Base-by-base conservation (phyloP, 2,888 invertebrate species). In the Plagodis dolabraria region DNA sequence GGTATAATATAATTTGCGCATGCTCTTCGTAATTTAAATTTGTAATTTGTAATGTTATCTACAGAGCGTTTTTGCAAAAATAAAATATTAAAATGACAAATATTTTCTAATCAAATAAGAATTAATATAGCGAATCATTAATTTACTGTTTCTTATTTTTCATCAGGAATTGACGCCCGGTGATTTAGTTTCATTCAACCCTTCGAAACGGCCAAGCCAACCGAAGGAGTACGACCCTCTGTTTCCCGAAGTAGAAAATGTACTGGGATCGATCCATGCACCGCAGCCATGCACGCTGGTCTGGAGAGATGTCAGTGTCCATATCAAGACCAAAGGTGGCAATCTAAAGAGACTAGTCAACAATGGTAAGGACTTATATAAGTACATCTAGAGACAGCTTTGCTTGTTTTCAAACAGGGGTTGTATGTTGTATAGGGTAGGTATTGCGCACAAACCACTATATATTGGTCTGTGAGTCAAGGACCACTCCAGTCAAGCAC, bases 231-330 rank as follows among this genome's bases (percentile, higher is more conserved):
- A 82, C 53, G 85, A 86, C 22, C 71, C 80, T 0, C 65, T 85
- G 7, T 86, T 79, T 57, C 82, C 86, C 0, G 92, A 90, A 60
- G 84, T 90, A 22, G 92, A 92, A 58, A 92, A 88, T 55, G 76
- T 87, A 1, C 64, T 92, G 94, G 94, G 94, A n/a, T 91, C 94
- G 34, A 85, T 70, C 79, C 94, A 80, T 83, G 93, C 82, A 93
- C 74, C 93, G 12, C 93, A 93, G 60, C 94, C 95, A 47, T 96
- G 96, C 50, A 97, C 96, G 0, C 87, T 97, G 36, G 95, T 96
- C 0, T 97, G 97, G 97, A 93, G 95, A 48, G 96, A 97, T 77
- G 85, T 97, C 0, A 95, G 95, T 43, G 96, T 97, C 0, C 96
- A 96, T 72, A 94, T 95, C 68, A 93, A 77, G 70, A 82, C 75